Evolutionary conservation across 2,888 invertebrate species (phyloP).

Genomic region (Peribatodes rhomboidaria): DNA sequence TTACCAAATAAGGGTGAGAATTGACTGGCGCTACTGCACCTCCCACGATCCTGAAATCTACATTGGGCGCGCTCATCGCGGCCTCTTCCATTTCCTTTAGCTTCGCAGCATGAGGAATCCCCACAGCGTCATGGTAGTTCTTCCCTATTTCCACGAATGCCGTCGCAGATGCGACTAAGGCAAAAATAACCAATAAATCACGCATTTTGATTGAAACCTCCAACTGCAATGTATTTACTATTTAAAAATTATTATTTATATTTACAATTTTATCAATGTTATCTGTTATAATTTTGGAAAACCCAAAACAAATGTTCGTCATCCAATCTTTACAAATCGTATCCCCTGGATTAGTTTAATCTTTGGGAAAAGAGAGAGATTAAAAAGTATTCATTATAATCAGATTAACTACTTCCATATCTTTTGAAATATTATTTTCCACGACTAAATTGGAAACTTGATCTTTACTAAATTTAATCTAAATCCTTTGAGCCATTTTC

Average conservation of each 20-base stretch:
- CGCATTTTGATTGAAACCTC: conserved; percentile 48
- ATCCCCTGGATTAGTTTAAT: neutral
- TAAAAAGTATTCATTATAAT: neutral
- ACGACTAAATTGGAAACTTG: neutral
- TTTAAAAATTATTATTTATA: neutral
- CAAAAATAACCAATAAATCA: conserved; percentile 43
- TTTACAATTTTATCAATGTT: neutral
- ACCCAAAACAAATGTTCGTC: conserved; percentile 6
- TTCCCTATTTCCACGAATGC: conserved; percentile 41
- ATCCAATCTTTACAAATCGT: neutral
- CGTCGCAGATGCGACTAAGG: conserved; percentile 47
- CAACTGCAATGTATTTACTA: neutral
- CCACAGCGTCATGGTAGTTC: conserved; percentile 59
- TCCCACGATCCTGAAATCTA: conserved; percentile 60
- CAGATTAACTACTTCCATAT: neutral
- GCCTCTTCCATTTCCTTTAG: conserved; percentile 1
- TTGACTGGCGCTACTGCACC: conserved; percentile 58
- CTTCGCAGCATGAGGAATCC: conserved; percentile 60
- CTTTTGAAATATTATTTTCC: neutral
- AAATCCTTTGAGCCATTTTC: no score
- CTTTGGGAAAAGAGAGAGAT: conserved; percentile 5
- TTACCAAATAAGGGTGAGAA: conserved; percentile 63
- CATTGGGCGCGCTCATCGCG: neutral
- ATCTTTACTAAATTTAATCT: no score
- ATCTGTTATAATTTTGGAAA: neutral